Base-by-base conservation (phyloP, 92 coral and sea anemone species). In the Metridium senile region DNA sequence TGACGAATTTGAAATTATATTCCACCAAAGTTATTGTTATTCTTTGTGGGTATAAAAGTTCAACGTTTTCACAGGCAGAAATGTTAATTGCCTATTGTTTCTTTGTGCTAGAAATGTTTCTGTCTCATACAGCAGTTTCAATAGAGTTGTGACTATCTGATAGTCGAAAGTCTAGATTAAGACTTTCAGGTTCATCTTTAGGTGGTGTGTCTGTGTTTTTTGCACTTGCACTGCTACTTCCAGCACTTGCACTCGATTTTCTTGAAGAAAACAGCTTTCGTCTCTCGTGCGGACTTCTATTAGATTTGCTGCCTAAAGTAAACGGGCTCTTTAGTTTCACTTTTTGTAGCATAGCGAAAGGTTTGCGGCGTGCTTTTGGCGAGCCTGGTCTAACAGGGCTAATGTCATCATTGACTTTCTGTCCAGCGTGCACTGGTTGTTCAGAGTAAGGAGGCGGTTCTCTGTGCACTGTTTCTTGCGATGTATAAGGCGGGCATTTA, bases 381-480 rank as follows among this genome's bases (percentile, higher is more conserved):
- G 91, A 81, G 57, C 61, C 64, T 1, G 93, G 82, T 61, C 71
- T 78, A 46, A 70, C 61, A n/a, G 90, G 86, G 13, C 87, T 88
- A 26, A 88, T 89, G 70, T 89, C 97, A 77, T 91, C 93, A 20
- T 81, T 84, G 4, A 88, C 93, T 26, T 84, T 89, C n/a, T 70
- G 63, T 17, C 88, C 79, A 19, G 72, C 79, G 33, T 80, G 80
- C 20, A 74, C 28, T 11, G 75, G 82, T 27, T 86, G 93, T 47
- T 74, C 90, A 49, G 91, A 81, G 33, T 93, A 85, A 56, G 91
- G 90, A n/a, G 97, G 97, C 0, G 97, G 97, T 17, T 93, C 94
- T 56, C 87, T 71, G 28, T 56, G 72, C 0, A 79, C 86, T 43
- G 82, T 87, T 35, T 81, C 71, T 80, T 90, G 87, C 21, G 93